Percentiles rank a stretch among this genome's conserved stretches.
Conservation (phyloP, 2,888 invertebrate species). For the Stenotaenia linearis region DNA sequence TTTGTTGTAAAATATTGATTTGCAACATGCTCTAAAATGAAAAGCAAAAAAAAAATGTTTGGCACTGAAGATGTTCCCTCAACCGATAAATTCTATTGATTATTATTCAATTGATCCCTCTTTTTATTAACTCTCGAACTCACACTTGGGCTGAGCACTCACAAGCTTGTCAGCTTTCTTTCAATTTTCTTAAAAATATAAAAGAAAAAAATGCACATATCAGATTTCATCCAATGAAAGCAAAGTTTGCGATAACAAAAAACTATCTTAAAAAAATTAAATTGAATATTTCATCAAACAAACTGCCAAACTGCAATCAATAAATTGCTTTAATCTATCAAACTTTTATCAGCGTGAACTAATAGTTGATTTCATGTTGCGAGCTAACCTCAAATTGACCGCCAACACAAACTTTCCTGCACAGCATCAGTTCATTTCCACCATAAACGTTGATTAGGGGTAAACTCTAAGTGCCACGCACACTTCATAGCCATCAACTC, state of each 20-base stretch:
- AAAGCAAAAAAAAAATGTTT: neutral
- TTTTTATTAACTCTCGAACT: neutral
- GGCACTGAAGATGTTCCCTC: constrained; percentile 5
- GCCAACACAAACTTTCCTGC: constrained; percentile 12
- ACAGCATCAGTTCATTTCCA: neutral
- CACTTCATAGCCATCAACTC: neutral
- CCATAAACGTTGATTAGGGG: neutral
- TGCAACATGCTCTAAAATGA: neutral
- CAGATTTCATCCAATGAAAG: too few relatives aligned
- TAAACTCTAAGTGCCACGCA: neutral
- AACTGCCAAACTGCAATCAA: neutral
- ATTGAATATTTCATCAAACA: neutral
- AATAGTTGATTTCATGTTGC: too few relatives aligned
- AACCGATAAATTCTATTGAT: constrained; percentile 19
- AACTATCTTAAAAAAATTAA: too few relatives aligned
- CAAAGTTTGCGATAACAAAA: too few relatives aligned
- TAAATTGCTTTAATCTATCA: neutral
- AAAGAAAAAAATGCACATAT: neutral
- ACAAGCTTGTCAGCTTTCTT: too few relatives aligned
- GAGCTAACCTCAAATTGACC: neutral
- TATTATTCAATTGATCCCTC: neutral
- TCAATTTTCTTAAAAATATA: constrained; percentile 13
- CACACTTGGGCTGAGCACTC: neutral
- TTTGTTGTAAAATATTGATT: neutral
- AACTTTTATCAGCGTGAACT: neutral